A percentile compares a stretch with the other conserved stretches of the same genome.
Conservation (phyloP, 2,113 vertebrate species). For the Pachycephala philippinensis region DNA sequence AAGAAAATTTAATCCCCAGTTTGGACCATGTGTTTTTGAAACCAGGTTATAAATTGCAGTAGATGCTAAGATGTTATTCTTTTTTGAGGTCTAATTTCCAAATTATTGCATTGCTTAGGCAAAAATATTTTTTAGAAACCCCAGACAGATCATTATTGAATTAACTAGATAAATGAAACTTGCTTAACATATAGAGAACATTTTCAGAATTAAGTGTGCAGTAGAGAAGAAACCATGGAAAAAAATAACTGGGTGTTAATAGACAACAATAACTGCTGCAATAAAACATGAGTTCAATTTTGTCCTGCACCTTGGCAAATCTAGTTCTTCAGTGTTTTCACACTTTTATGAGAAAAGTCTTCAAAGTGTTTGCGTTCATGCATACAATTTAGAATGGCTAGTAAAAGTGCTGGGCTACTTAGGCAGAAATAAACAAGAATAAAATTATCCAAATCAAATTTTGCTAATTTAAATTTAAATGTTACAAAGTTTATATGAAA, state of each 20-base stretch:
- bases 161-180: not conserved
- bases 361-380: accelerated
- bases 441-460: not conserved
- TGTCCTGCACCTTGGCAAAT: not conserved
- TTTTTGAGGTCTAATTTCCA: not conserved
- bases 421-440: not conserved
- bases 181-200: not conserved
- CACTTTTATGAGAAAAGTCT: not conserved
- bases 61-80: not conserved
- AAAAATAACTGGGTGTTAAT: not conserved
- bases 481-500: not conserved
- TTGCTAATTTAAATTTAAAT: not conserved
- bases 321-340: not conserved
- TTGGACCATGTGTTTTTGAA: accelerated
- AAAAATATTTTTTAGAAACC: not conserved
- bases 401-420: not conserved
- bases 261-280: not conserved
- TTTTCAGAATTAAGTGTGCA: not conserved
- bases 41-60: not conserved
- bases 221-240: not conserved
- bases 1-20: not conserved
- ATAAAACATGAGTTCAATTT: not conserved
- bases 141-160: not conserved
- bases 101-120: not conserved
- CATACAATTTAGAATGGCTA: not conserved